Conservation (phyloP, 2,113 vertebrate genomes). For the Petrocephalus zakoni region DNA sequence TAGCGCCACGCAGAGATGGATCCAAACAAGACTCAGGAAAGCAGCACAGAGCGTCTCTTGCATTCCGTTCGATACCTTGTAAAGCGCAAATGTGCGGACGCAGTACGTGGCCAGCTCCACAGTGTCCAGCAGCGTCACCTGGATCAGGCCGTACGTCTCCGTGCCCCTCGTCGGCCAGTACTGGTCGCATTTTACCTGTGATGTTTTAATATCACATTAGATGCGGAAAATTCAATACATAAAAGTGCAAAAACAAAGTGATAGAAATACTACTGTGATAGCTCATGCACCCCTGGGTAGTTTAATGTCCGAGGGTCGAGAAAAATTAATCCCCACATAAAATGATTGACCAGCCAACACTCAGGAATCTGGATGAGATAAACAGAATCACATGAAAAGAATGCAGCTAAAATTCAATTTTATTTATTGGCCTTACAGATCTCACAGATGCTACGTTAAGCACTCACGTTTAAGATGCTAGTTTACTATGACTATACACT, state of each 20-base stretch:
- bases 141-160: slow-evolving; percentile 89
- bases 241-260: neutral
- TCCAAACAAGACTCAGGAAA: neutral
- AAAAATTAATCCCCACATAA: slow-evolving; percentile 7
- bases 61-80: slow-evolving; percentile 68
- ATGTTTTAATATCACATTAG: neutral
- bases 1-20: neutral
- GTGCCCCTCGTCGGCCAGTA: slow-evolving; percentile 88
- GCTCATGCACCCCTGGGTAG: neutral
- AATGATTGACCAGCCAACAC: slow-evolving; percentile 32
- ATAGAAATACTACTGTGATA: neutral
- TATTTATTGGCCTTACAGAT: slow-evolving; percentile 49
- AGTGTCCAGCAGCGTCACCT: slow-evolving; percentile 86
- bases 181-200: slow-evolving; percentile 91
- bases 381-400: neutral
- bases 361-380: neutral
- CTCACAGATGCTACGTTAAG: slow-evolving; percentile 54
- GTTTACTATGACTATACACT: slow-evolving; percentile 54
- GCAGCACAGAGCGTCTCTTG: neutral
- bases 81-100: slow-evolving; percentile 83
- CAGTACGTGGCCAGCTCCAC: slow-evolving; percentile 90
- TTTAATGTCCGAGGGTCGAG: neutral
- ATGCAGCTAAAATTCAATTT: slow-evolving; percentile 22
- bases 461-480: slow-evolving; percentile 49
- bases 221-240: neutral